phyloP scores from a whole-genome alignment of 37 sponge, comb jelly and placozoan species.

The Cladorhizidae sp. region DNA sequence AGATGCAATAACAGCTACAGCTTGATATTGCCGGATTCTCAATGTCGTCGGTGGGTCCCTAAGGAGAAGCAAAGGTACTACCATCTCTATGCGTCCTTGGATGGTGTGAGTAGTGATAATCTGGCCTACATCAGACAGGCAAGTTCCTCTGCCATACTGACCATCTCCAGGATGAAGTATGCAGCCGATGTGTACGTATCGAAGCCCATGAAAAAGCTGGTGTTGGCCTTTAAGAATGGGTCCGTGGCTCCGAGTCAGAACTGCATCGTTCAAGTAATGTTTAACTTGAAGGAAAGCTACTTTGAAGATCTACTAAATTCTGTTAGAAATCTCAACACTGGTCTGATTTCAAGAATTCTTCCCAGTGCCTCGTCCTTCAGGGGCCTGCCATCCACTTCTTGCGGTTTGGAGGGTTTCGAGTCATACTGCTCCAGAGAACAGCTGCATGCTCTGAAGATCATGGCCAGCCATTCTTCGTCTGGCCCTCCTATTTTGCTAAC shows the following conservation, averaged over 20 bases:
- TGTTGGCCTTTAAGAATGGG: background rate
- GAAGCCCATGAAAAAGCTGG: background rate
- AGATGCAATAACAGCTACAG: background rate
- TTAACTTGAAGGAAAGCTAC: constrained; percentile 48
- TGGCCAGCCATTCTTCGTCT: background rate
- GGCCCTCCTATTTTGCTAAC: constrained; percentile 48
- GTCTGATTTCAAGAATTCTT: constrained; percentile 8
- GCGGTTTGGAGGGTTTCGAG: background rate
- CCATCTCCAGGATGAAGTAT: background rate
- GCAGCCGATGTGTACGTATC: background rate
- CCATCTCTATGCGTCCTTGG: background rate
- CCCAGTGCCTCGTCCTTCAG: background rate
- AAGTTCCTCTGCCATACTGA: background rate
- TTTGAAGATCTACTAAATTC: constrained; percentile 22
- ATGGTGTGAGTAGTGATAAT: background rate
- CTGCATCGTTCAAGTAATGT: constrained; percentile 8
- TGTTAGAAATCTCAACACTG: background rate
- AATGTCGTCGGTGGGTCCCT: background rate
- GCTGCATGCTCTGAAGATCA: constrained; percentile 10
- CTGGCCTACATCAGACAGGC: background rate
- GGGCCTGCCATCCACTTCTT: background rate
- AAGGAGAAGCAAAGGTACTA: background rate
- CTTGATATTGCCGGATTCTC: background rate
- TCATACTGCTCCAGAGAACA: constrained; percentile 13
- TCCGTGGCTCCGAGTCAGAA: background rate